Conservation (phyloP, 2,797 vertebrate species). For the Coregonus ussuriensis region DNA sequence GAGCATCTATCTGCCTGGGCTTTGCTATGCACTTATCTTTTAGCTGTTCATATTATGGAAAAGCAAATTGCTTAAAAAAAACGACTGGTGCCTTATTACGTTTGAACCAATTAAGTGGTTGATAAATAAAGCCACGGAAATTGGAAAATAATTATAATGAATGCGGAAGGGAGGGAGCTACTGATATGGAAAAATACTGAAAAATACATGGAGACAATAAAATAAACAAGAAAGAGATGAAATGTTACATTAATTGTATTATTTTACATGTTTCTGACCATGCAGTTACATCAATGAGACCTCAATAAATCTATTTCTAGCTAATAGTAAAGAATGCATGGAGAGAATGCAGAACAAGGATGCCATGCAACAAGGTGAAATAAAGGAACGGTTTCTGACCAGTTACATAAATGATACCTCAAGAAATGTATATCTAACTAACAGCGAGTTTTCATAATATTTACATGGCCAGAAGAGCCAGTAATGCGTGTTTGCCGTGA, state of each 20-base stretch:
- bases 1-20: constrained; percentile 64
- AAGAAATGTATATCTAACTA: neutral
- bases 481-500: neutral
- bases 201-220: neutral
- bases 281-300: neutral
- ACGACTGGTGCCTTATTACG: constrained; percentile 62
- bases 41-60: constrained; percentile 61
- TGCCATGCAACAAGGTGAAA: neutral
- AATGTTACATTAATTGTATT: neutral
- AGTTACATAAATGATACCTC: neutral
- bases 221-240: neutral
- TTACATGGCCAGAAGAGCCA: constrained; percentile 6
- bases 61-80: constrained; percentile 70
- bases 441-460: neutral
- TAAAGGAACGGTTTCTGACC: neutral
- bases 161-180: neutral
- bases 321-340: neutral
- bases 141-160: neutral
- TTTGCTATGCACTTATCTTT: constrained; percentile 73
- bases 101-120: constrained; percentile 68
- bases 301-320: neutral
- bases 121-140: constrained; percentile 63
- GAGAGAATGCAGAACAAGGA: neutral
- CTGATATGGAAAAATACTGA: neutral
- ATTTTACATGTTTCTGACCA: neutral